phyloP scores from a whole-genome alignment of 2,888 invertebrate species.

The Panopea generosa region DNA sequence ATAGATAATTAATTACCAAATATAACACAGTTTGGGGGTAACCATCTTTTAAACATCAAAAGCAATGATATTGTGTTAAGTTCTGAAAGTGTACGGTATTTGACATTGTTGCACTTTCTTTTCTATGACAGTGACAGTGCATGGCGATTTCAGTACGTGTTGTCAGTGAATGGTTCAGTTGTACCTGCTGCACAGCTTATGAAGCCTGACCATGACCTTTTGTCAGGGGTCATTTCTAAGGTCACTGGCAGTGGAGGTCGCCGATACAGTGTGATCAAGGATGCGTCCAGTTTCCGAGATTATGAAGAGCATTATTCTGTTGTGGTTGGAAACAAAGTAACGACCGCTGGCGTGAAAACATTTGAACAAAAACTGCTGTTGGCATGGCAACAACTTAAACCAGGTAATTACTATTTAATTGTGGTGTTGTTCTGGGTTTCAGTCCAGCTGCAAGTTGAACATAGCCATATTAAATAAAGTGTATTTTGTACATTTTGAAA shows the following conservation, averaged over 20 bases:
- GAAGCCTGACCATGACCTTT: conserved; percentile 32
- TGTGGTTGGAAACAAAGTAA: conserved; percentile 55
- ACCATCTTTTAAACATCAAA: no score
- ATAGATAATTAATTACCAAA: no score
- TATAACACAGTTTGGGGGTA: no score
- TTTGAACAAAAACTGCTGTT: conserved; percentile 50
- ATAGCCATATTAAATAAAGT: no score
- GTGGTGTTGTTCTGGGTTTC: no score
- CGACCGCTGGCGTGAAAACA: conserved; percentile 26
- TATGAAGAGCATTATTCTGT: conserved; percentile 60
- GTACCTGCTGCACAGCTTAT: conserved; percentile 23
- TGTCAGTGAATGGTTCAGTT: conserved; percentile 50
- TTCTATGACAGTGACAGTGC: conserved; percentile 45
- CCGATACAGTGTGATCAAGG: conserved; percentile 27
- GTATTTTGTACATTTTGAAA: no score
- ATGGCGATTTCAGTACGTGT: conserved; percentile 60
- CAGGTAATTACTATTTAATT: conserved; percentile 28
- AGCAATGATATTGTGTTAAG: no score
- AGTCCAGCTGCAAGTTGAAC: no score
- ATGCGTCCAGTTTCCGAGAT: conserved; percentile 35
- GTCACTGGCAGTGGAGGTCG: conserved; percentile 34
- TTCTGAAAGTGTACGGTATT: no score
- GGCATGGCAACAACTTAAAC: conserved; percentile 52
- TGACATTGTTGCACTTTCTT: no score
- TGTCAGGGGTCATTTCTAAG: conserved; percentile 27